Percentiles rank a stretch among this genome's conserved stretches.
phyloP scores from a whole-genome alignment of 2,113 vertebrate genomes.

The Paramormyrops kingsleyae region DNA sequence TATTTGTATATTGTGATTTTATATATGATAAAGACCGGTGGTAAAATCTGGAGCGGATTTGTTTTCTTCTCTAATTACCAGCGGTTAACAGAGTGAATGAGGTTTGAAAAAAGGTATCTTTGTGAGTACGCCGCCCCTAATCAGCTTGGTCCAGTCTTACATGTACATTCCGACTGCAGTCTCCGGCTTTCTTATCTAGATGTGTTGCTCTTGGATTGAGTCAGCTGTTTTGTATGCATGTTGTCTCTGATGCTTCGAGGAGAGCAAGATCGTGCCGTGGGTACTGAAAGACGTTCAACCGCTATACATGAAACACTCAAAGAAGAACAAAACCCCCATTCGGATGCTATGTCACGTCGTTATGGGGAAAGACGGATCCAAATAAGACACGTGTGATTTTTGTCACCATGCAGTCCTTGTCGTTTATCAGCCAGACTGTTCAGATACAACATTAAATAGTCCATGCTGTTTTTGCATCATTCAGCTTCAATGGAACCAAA shows the following conservation, averaged over 20 bases:
- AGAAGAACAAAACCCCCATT: constrained; percentile 7
- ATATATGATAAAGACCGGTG: background rate
- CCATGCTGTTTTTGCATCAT: background rate
- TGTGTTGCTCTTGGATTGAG: constrained; percentile 79
- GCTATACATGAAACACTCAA: constrained; percentile 19
- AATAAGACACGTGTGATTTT: background rate
- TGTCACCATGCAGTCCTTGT: background rate
- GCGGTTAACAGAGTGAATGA: background rate
- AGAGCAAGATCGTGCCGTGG: constrained; percentile 60
- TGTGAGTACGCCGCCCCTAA: background rate
- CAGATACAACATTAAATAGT: background rate
- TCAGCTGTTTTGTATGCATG: constrained; percentile 78
- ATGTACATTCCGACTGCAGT: constrained; percentile 44
- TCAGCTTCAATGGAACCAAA: background rate
- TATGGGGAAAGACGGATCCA: background rate
- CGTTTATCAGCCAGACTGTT: background rate
- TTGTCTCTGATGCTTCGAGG: constrained; percentile 65
- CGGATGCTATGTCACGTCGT: background rate
- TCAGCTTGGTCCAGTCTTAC: constrained; percentile 29
- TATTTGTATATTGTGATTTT: background rate
- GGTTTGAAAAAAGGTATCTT: background rate
- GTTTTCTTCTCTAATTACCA: background rate
- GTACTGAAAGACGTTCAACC: constrained; percentile 59
- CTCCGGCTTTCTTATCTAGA: constrained; percentile 60
- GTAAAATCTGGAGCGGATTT: background rate